Conservation (phyloP, 2,113 vertebrate genomes). For the Macroglossus sobrinus region DNA sequence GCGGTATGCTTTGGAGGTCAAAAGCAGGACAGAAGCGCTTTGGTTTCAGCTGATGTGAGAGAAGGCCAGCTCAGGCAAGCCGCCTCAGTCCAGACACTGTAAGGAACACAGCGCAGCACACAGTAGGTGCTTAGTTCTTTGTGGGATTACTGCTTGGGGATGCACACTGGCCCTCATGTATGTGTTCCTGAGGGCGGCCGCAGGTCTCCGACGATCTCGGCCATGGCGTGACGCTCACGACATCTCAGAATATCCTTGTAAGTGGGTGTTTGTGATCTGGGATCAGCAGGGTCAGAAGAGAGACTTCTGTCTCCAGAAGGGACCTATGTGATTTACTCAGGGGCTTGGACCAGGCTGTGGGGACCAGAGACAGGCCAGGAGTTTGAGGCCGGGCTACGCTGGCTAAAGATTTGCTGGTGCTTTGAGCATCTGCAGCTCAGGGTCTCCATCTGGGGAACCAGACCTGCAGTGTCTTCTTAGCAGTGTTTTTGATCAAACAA, state of each 20-base stretch:
- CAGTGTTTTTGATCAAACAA: not conserved
- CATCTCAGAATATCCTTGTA: not conserved
- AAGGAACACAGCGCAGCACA: not conserved
- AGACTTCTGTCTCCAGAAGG: not conserved
- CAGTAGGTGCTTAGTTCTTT: not conserved
- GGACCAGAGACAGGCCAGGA: not conserved
- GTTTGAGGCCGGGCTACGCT: not conserved
- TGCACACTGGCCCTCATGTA: accelerated
- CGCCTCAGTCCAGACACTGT: not conserved
- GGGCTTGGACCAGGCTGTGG: not conserved
- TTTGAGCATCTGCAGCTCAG: not conserved
- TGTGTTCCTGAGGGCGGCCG: not conserved
- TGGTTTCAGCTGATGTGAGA: not conserved
- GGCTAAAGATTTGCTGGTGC: not conserved
- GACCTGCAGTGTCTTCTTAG: not conserved
- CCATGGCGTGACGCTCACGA: accelerated
- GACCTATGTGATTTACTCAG: not conserved
- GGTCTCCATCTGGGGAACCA: not conserved
- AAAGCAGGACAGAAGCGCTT: not conserved
- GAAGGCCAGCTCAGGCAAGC: not conserved
- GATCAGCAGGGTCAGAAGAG: not conserved
- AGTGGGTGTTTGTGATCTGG: not conserved
- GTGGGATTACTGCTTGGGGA: not conserved
- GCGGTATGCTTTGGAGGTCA: not conserved
- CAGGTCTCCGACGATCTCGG: not conserved